A percentile compares a stretch with the other conserved stretches of the same genome.
Conservation (phyloP, 2,113 vertebrate genomes). For the Hypomesus transpacificus region DNA sequence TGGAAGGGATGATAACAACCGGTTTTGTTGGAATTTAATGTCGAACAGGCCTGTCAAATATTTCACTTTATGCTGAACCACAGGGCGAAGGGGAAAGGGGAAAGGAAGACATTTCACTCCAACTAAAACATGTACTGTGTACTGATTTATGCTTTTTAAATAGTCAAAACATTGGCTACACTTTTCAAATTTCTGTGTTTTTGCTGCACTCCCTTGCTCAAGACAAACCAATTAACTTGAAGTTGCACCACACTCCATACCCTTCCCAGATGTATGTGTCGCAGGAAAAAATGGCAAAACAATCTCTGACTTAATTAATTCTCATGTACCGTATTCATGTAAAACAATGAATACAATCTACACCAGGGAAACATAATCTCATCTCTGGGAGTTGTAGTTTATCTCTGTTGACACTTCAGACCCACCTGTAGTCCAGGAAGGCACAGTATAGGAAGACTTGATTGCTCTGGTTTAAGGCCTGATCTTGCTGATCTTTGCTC, state of each 20-base stretch:
- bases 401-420: not conserved
- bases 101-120: conserved; percentile 40
- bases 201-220: conserved; percentile 29
- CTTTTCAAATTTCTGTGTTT: conserved; percentile 30
- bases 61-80: conserved; percentile 48
- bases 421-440: conserved; percentile 93
- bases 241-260: not conserved
- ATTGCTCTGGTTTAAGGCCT: conserved; percentile 79
- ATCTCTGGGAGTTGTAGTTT: conserved; percentile 1
- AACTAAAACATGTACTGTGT: conserved; percentile 54
- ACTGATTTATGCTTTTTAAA: conserved; percentile 51
- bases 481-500: conserved; percentile 75
- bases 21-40: conserved; percentile 15
- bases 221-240: conserved; percentile 27
- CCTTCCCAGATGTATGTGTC: not conserved
- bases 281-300: not conserved
- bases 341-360: not conserved
- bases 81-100: conserved; percentile 32
- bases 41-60: conserved; percentile 42
- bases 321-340: no score
- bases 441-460: conserved; percentile 86
- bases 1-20: conserved; percentile 20
- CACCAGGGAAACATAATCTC: not conserved
- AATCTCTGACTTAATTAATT: no score
- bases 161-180: conserved; percentile 37